Base-by-base conservation (phyloP, 2,797 vertebrate species). In the Sternarchorhynchus goeldii region DNA sequence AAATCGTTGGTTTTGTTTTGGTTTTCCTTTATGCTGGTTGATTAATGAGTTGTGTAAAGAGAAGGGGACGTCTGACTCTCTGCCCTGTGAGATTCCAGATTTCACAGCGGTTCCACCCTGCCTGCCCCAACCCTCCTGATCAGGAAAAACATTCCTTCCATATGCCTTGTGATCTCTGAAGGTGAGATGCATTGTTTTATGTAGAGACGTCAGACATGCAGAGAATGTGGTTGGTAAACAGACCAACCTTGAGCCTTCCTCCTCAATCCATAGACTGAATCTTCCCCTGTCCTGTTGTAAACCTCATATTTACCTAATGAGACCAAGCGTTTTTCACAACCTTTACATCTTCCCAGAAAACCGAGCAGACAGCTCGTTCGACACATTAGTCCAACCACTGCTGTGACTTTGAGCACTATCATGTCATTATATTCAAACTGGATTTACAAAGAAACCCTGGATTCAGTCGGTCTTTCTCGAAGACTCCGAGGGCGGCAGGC, bases 1-100 rank as follows among this genome's bases (percentile, higher is more conserved):
- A 92, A 91, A 82, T 82, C 87, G 84, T 89, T 88, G 88, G 88
- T 91, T 88, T 89, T 87, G 55, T 56, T 20, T 34, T 89, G 88
- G 82, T 84, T 58, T 75, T 62, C 31, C 29, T 82, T 72, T 4
- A 69, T 4, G 75, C 2, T 60, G 32, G 59, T 66, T 65, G 34
- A 80, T 80, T 77, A 71, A 45, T 65, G 14, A 8, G 58, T 78
- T 63, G 45, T 50, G 45, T 50, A 12, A 14, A 80, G 64, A 78
- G 73, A 66, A 76, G 59, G 73, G 75, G 62, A 65, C 58, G 69
- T 82, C 82, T 82, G 78, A 81, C 72, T 56, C 70, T 60, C 41
- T 78, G 64, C 55, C 67, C 78, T 53, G 70, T 25, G 63, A 78
- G 76, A 76, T 85, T 84, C 84, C 81, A 82, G 91, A 12, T 50